A percentile compares a stretch with the other conserved stretches of the same genome.
These are phyloP conservation scores for Ischnus inquisitorius DNA, from an alignment of 2,888 invertebrate genomes.

Conservation along the genomic window DNA sequence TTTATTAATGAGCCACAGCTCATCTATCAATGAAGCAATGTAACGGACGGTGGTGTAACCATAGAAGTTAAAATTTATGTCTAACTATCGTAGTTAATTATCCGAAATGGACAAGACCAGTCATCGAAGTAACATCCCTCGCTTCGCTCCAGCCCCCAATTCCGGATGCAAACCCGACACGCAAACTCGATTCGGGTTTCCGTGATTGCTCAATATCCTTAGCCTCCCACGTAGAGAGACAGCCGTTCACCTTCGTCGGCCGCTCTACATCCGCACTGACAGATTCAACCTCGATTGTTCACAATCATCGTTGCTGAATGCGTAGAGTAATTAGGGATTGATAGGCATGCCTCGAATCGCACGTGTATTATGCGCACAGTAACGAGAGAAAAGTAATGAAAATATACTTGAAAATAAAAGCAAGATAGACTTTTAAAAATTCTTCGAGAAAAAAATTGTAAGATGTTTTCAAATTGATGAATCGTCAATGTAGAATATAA, in stretches of 20 bases:
- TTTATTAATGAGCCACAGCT: not conserved
- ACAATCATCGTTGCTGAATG: constrained; percentile 25
- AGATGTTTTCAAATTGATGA: not conserved
- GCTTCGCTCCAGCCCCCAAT: constrained; percentile 6
- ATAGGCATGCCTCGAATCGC: constrained; percentile 63
- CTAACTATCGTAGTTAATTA: constrained; percentile 1
- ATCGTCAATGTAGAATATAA: not conserved
- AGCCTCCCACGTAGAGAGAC: not conserved
- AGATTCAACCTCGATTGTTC: constrained; percentile 32
- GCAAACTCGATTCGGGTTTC: constrained; percentile 11
- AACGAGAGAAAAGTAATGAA: not conserved
- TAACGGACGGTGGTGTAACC: not conserved
- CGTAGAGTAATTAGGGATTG: constrained; percentile 36
- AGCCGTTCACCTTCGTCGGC: constrained; percentile 23
- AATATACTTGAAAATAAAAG: not conserved
- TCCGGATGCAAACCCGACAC: constrained; percentile 15
- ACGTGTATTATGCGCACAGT: constrained; percentile 28
- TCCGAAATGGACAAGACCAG: not conserved
- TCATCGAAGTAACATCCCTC: not conserved
- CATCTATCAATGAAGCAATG: not conserved
- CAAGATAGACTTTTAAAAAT: not conserved
- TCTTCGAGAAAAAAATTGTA: not conserved
- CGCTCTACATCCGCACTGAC: constrained; percentile 39
- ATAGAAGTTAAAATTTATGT: not conserved
- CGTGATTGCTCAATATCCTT: constrained; percentile 8